Evolutionary conservation across 2,113 vertebrate species (phyloP).

Genomic region (Hippocampus barbouri): DNA sequence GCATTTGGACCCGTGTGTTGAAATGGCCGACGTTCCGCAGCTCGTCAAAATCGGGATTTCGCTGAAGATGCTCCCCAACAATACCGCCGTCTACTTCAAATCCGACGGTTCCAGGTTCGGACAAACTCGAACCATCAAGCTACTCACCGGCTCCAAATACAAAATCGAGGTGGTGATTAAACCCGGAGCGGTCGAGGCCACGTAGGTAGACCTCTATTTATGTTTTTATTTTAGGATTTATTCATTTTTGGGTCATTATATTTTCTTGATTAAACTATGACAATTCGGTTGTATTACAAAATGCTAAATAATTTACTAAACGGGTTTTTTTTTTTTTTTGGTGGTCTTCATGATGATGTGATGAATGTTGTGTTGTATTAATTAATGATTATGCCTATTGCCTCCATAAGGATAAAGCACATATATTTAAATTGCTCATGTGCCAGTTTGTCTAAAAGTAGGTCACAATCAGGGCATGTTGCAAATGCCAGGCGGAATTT

Average conservation of each 20-base stretch:
- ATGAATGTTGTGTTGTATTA: slow-evolving; percentile 24
- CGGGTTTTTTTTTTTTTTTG: background rate
- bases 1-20: slow-evolving; percentile 2
- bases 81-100: slow-evolving; percentile 89
- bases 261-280: background rate
- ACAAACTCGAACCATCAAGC: slow-evolving; percentile 93
- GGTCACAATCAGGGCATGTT: slow-evolving; percentile 32
- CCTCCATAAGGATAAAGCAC: slow-evolving; percentile 5
- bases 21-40: slow-evolving; percentile 85
- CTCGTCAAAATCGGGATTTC: slow-evolving; percentile 86
- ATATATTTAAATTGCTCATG: background rate
- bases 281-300: background rate
- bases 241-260: background rate
- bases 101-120: slow-evolving; percentile 93
- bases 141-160: slow-evolving; percentile 94
- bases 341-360: slow-evolving; percentile 18
- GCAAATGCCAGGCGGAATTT: slow-evolving; percentile 10
- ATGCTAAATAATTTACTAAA: background rate
- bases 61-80: slow-evolving; percentile 89
- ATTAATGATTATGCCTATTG: slow-evolving; percentile 11
- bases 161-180: slow-evolving; percentile 87
- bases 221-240: background rate
- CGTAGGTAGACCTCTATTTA: slow-evolving; percentile 74
- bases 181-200: slow-evolving; percentile 83
- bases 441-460: slow-evolving; percentile 33